phyloP scores from a whole-genome alignment of 2,113 vertebrate genomes.

The Bothrops jararaca region DNA sequence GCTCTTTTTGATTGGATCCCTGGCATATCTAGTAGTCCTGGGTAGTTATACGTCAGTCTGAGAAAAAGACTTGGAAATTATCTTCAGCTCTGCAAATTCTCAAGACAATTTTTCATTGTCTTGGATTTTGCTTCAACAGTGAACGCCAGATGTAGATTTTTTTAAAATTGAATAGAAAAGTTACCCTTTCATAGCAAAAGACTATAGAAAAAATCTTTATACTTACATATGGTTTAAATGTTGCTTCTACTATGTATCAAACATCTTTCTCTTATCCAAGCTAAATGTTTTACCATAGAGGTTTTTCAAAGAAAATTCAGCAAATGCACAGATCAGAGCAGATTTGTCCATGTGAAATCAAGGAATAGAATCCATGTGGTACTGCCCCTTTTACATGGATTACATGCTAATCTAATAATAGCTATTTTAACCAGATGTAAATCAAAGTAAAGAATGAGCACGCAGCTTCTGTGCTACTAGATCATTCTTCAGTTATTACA shows the following conservation, averaged over 20 bases:
- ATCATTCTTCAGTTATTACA: not conserved
- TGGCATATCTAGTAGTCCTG: not conserved
- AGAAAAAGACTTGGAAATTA: not conserved
- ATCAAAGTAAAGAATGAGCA: not conserved
- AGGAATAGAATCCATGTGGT: not conserved
- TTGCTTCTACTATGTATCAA: not conserved
- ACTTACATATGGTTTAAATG: not conserved
- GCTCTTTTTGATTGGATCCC: not conserved
- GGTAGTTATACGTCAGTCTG: not conserved
- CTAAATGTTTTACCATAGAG: not conserved
- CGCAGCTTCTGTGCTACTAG: not conserved
- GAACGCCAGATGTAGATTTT: not conserved
- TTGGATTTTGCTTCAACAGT: not conserved
- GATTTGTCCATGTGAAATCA: not conserved
- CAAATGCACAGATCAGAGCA: not conserved
- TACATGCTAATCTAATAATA: not conserved
- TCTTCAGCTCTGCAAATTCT: not conserved
- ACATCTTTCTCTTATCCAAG: not conserved
- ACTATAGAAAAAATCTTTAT: not conserved
- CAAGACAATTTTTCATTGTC: not conserved
- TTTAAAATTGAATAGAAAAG: not conserved
- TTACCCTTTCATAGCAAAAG: not conserved
- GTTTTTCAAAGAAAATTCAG: not conserved
- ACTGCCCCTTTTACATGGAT: not conserved
- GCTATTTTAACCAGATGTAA: not conserved